A percentile compares a stretch with the other conserved stretches of the same genome.
These are phyloP conservation scores for Craterocephalus amniculus DNA, from an alignment of 2,797 vertebrate genomes.

Conservation along the genomic window DNA sequence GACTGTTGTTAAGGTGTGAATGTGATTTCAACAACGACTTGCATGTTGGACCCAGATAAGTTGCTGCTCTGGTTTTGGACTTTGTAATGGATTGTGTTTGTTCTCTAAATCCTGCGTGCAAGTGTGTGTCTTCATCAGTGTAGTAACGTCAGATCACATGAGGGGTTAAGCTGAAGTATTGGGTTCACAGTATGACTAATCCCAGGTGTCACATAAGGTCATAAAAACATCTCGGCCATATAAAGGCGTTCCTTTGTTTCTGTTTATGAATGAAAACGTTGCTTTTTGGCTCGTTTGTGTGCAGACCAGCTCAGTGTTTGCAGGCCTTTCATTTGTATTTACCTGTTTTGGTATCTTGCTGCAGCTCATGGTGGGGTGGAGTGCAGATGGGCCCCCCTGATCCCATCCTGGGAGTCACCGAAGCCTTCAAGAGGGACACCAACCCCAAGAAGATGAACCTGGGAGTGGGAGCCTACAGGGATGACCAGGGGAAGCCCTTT, in stretches of 20 bases:
- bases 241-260: neutral
- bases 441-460: conserved; percentile 99
- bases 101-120: conserved; percentile 19
- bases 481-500: conserved; percentile 94
- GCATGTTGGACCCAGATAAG: conserved; percentile 22
- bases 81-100: conserved; percentile 56
- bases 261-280: neutral
- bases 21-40: neutral
- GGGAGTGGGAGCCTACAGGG: conserved; percentile 96
- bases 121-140: conserved; percentile 20
- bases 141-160: conserved; percentile 49
- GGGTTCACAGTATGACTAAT: conserved; percentile 3
- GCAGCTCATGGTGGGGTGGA: conserved; percentile 96
- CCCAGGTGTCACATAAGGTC: neutral
- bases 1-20: neutral
- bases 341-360: conserved; percentile 25
- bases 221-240: conserved; percentile 10
- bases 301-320: neutral
- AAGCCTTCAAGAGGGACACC: conserved; percentile 94
- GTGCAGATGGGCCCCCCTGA: conserved; percentile 98
- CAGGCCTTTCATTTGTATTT: neutral
- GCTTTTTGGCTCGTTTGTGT: neutral
- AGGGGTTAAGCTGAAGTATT: conserved; percentile 43
- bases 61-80: conserved; percentile 32
- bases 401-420: conserved; percentile 95